These are phyloP conservation scores for Gymnoscopelus microlampas DNA, from an alignment of 2,797 vertebrate species.

Conservation along the genomic window DNA sequence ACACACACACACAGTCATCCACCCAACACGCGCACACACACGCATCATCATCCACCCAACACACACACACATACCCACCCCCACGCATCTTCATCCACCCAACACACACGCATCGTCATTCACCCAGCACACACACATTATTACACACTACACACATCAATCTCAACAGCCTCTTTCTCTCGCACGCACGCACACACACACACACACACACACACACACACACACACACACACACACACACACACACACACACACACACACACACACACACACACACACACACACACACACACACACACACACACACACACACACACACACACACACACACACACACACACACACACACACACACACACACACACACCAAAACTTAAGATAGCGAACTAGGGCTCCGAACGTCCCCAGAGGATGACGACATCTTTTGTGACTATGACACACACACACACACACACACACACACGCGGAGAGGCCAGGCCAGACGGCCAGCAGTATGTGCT, in stretches of 20 bases:
- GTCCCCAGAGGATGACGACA: too few species aligned
- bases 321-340: too few species aligned
- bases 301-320: too few species aligned
- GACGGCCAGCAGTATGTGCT: neutral
- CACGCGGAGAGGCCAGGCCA: neutral
- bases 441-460: too few species aligned
- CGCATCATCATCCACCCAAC: neutral
- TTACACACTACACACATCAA: slow-evolving; percentile 6
- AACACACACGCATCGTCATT: slow-evolving; percentile 13
- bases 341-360: too few species aligned
- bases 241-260: neutral
- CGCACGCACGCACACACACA: slow-evolving; percentile 5
- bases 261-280: slow-evolving; percentile 2
- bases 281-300: neutral
- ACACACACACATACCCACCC: too few species aligned
- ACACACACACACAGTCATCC: slow-evolving; percentile 4
- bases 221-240: slow-evolving; percentile 5
- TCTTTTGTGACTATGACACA: too few species aligned
- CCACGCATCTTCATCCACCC: too few species aligned
- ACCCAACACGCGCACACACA: slow-evolving; percentile 6
- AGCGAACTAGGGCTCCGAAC: too few species aligned
- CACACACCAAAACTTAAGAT: neutral
- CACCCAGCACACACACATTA: slow-evolving; percentile 1
- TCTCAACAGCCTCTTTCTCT: neutral
- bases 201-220: slow-evolving; percentile 16